phyloP scores from a whole-genome alignment of 2,888 invertebrate species.

The Microdon myrmicae region DNA sequence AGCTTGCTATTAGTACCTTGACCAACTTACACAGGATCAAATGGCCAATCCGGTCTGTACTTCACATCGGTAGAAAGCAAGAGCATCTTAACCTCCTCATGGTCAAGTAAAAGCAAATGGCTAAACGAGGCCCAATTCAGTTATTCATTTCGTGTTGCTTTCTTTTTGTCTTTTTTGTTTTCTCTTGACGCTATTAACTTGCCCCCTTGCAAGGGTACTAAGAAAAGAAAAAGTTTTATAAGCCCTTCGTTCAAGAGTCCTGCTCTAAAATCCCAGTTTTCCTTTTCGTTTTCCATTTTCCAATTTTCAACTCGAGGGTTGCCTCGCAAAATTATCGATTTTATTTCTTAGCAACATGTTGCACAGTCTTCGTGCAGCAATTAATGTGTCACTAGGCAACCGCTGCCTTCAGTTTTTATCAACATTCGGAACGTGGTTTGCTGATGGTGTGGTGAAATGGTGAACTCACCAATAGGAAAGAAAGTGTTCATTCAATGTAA shows the following conservation, averaged over 20 bases:
- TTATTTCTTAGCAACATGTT: constrained; percentile 15
- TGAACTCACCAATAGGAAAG: no score
- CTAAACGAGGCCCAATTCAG: constrained; percentile 11
- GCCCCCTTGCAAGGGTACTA: constrained; percentile 4
- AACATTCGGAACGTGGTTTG: constrained; percentile 21
- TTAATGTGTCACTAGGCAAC: not conserved
- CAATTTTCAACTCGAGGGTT: constrained; percentile 4
- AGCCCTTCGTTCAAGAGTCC: constrained; percentile 18
- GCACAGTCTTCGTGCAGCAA: constrained; percentile 16
- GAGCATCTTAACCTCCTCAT: no score
- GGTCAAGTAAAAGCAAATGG: constrained; percentile 2
- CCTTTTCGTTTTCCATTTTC: not conserved
- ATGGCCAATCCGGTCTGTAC: no score
- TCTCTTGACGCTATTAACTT: no score
- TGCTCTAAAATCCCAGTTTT: constrained; percentile 36
- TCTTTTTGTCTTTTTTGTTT: no score
- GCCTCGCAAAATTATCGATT: constrained; percentile 27
- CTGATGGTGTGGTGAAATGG: no score
- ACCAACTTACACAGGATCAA: no score
- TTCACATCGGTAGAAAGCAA: no score
- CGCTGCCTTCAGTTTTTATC: not conserved
- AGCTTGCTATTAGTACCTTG: no score
- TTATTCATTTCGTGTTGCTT: constrained; percentile 31
- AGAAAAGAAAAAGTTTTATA: constrained; percentile 3
- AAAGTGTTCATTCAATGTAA: no score